Conservation (phyloP, 2,797 vertebrate species). For the Aselliscus stoliczkanus region DNA sequence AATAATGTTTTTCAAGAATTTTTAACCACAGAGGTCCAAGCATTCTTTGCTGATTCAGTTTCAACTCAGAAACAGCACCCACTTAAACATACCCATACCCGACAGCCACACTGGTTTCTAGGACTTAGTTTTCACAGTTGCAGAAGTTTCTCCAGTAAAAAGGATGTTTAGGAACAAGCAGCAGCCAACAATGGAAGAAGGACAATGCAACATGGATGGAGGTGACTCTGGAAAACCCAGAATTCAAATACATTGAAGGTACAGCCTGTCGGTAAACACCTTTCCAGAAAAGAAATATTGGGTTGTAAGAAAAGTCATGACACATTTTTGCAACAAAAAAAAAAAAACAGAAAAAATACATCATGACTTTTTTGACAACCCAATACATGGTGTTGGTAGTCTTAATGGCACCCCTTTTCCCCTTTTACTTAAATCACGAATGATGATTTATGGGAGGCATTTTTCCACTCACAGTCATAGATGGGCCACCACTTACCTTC, state of each 20-base stretch:
- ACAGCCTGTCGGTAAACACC: background rate
- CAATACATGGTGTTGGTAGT: background rate
- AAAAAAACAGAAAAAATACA: no score
- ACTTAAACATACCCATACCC: background rate
- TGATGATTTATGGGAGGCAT: slow-evolving; percentile 8
- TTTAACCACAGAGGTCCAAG: background rate
- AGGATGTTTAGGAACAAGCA: background rate
- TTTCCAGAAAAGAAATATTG: background rate
- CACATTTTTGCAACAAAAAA: no score
- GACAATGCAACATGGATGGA: background rate
- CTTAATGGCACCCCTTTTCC: background rate
- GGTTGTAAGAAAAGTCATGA: no score
- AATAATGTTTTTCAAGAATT: background rate
- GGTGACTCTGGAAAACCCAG: background rate
- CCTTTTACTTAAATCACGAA: background rate
- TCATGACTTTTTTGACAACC: no score
- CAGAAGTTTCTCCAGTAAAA: background rate
- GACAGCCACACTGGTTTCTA: background rate
- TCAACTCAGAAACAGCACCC: background rate
- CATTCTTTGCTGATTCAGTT: background rate
- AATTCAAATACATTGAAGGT: background rate
- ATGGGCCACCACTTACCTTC: background rate
- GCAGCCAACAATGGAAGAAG: background rate
- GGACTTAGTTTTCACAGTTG: slow-evolving; percentile 20
- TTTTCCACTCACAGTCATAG: background rate